phyloP scores from a whole-genome alignment of 2,797 vertebrate species.

The Phrynocephalus vlangalii region DNA sequence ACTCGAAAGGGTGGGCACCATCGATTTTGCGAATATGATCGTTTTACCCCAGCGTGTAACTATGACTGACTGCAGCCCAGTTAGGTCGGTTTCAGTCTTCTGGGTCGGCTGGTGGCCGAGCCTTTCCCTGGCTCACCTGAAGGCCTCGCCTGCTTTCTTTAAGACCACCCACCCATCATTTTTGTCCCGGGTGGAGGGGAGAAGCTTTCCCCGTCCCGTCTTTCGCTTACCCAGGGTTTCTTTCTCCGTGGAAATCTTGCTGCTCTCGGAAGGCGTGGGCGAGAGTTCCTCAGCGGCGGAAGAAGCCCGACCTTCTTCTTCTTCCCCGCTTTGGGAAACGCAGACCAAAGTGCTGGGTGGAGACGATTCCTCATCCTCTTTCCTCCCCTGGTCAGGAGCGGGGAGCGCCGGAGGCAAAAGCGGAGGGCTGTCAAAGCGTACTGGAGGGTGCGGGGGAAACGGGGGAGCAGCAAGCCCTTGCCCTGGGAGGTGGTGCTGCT shows the following conservation, averaged over 20 bases:
- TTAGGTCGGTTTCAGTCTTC: constrained; percentile 74
- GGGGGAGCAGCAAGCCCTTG: constrained; percentile 84
- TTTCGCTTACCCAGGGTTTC: constrained; percentile 88
- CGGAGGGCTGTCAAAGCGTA: constrained; percentile 85
- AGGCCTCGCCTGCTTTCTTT: constrained; percentile 40
- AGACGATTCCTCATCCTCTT: constrained; percentile 86
- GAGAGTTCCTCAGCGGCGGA: constrained; percentile 91
- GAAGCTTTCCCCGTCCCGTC: background rate
- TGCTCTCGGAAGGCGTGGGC: constrained; percentile 88
- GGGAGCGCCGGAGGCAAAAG: constrained; percentile 75
- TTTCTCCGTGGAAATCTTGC: constrained; percentile 88
- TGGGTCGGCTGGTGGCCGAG: constrained; percentile 72
- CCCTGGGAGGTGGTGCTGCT: constrained; percentile 78
- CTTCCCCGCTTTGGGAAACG: constrained; percentile 81
- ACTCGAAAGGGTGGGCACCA: constrained; percentile 68
- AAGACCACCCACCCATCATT: constrained; percentile 32
- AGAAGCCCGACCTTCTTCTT: constrained; percentile 90
- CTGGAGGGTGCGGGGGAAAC: constrained; percentile 84
- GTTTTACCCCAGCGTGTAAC: constrained; percentile 76
- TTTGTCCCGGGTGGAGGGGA: constrained; percentile 25
- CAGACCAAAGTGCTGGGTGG: constrained; percentile 78
- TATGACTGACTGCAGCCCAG: constrained; percentile 79
- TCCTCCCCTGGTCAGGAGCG: constrained; percentile 80
- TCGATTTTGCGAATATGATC: constrained; percentile 50
- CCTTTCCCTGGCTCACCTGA: constrained; percentile 54